Evolutionary conservation across 1,140 invertebrate species (phyloP), one percentile per base, ranked within the genome.

Genomic region (Philaenus spumarius): DNA sequence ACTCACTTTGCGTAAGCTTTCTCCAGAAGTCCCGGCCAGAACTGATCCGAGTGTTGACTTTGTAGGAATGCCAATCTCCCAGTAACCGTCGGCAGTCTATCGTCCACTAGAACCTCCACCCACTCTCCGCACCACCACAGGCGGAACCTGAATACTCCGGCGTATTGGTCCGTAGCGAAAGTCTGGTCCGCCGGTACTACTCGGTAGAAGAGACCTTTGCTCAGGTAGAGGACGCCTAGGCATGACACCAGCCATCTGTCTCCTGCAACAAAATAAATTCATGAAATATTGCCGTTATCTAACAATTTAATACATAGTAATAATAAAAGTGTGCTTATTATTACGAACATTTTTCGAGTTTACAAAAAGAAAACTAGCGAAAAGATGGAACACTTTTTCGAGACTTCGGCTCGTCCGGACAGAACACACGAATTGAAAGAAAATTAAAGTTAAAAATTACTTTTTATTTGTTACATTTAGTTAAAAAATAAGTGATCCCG

Each of bases 1-100:
- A 79, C 85, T 85, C 72, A 93, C 91, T 99, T 99, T 50, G 96
- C 96, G 71, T 98, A 98, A 19, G 96, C 96, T 76, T 99, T 99
- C 75, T 99, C 96, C 45, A 99, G 75, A 19, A 99, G 75, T 1
- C 93, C 86, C 1, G 93, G 90, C 96, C 96, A 99, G 71, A 95
- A 95, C 67, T 92, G 87, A 65, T 94, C 90, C 1, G 85, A 86
- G 62, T 88, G 80, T 60, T 86, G 84, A 12, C 90, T 87, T 68
- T 97, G 93, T 64, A 97, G 82, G 75, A 98, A 98, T 6, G 95
- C 89, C 43, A 98, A 77, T 64, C 89, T 83, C 2, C 90, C 91
- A 67, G 93, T 86, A 58, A 96, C 90, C 0, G 94, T 95, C 0
- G 96, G 96, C 43, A 99, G 78, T 15, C 94, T 80, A 72, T 99